Conservation (phyloP, 2,113 vertebrate species). For the Gymnorhina tibicen region DNA sequence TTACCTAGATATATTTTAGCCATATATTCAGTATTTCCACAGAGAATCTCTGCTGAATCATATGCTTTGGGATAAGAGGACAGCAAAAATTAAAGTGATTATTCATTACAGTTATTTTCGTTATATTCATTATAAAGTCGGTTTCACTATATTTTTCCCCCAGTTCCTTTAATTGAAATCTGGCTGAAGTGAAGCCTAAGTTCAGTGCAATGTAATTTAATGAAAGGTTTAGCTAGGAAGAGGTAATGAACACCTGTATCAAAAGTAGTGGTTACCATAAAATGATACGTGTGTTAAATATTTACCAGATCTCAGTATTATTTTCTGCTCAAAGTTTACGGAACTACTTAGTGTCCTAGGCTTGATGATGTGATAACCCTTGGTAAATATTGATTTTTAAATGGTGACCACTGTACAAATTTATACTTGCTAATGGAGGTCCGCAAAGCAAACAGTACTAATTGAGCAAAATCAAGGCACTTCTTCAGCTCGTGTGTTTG, state of each 20-base stretch:
- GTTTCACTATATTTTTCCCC: background rate
- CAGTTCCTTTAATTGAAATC: background rate
- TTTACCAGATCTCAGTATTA: constrained; percentile 25
- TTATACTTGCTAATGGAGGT: constrained; percentile 55
- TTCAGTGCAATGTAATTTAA: background rate
- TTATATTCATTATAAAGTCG: background rate
- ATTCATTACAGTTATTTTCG: background rate
- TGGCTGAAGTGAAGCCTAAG: background rate
- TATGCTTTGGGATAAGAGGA: background rate
- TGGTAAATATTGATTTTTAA: constrained; percentile 62
- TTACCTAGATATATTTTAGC: background rate
- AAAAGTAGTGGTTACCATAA: constrained; percentile 27
- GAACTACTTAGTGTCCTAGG: constrained; percentile 47
- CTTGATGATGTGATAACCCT: constrained; percentile 54
- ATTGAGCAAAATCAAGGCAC: constrained; percentile 41
- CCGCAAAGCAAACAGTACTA: constrained; percentile 43
- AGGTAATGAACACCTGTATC: constrained; percentile 20
- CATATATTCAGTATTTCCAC: background rate
- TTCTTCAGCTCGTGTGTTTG: background rate
- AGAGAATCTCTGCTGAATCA: background rate
- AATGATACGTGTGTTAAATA: constrained; percentile 41
- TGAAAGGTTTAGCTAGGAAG: background rate
- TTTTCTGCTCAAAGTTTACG: constrained; percentile 58
- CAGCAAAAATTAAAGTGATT: background rate
- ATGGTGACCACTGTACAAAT: constrained; percentile 61